Evolutionary conservation across 2,113 vertebrate species (phyloP).

Genomic region (Xyrauchen texanus): DNA sequence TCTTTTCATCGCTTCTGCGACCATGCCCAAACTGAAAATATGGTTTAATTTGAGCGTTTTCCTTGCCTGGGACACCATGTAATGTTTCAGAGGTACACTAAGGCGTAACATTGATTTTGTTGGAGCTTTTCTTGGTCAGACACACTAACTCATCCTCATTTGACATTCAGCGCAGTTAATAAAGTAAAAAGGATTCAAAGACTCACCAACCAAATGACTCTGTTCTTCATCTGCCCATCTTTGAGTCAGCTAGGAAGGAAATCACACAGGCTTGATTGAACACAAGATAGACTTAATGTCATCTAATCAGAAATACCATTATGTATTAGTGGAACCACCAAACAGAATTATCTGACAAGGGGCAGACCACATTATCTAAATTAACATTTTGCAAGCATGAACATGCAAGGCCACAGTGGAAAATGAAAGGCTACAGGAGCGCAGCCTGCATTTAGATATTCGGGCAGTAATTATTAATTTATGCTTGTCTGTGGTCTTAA

Average conservation of each 20-base stretch:
- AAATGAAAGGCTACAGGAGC: slow-evolving; percentile 82
- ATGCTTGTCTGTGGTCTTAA: slow-evolving; percentile 99
- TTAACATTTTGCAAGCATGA: slow-evolving; percentile 98
- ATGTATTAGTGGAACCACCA: slow-evolving; percentile 96
- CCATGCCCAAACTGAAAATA: slow-evolving; percentile 38
- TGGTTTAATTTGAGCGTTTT: too few species aligned
- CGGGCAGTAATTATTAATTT: slow-evolving; percentile 99
- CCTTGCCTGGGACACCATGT: too few species aligned
- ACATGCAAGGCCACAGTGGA: slow-evolving; percentile 89
- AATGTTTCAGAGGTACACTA: slow-evolving; percentile 1
- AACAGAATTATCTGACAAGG: slow-evolving; percentile 95
- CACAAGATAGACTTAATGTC: slow-evolving; percentile 94
- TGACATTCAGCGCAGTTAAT: slow-evolving; percentile 57
- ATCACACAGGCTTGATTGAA: slow-evolving; percentile 85
- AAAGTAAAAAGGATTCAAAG: slow-evolving; percentile 57
- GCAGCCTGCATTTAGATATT: slow-evolving; percentile 96
- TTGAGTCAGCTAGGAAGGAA: slow-evolving; percentile 74
- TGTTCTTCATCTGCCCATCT: slow-evolving; percentile 66
- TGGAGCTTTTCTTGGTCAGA: slow-evolving; percentile 39
- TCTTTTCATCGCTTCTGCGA: slow-evolving; percentile 47
- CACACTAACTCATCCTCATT: slow-evolving; percentile 46
- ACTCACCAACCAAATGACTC: slow-evolving; percentile 59
- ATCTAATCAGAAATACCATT: slow-evolving; percentile 98
- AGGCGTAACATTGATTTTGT: neutral
- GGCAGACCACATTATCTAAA: slow-evolving; percentile 95